Conservation (phyloP, 2,113 vertebrate genomes). For the Oenanthe oenanthe region DNA sequence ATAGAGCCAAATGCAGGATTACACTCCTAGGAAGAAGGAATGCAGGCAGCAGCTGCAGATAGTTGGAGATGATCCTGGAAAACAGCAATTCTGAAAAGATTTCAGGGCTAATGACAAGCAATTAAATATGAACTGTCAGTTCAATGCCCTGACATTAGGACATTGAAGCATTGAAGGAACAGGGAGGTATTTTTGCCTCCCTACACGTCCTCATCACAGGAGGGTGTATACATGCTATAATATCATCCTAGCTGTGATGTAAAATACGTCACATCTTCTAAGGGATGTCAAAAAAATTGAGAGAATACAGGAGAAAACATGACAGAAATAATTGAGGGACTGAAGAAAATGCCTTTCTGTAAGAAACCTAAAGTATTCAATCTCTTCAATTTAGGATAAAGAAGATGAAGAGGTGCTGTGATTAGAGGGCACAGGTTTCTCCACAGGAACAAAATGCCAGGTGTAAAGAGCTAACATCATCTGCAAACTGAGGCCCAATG, state of each 20-base stretch:
- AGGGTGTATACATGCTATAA: not conserved
- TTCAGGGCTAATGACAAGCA: conserved; percentile 6
- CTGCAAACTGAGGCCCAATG: not conserved
- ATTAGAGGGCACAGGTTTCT: not conserved
- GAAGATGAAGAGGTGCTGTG: not conserved
- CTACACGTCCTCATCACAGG: not conserved
- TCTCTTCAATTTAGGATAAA: not conserved
- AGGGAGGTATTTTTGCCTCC: conserved; percentile 21
- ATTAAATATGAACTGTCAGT: conserved; percentile 30
- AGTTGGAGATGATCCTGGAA: not conserved
- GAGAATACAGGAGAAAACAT: not conserved
- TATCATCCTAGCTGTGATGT: not conserved
- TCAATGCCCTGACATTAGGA: not conserved
- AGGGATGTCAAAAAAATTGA: not conserved
- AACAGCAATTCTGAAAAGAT: conserved; percentile 33
- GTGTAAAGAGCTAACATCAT: conserved; percentile 8
- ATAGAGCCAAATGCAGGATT: conserved; percentile 34
- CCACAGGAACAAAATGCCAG: not conserved
- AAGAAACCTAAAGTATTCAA: not conserved
- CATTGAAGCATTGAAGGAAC: not conserved
- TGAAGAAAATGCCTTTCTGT: not conserved
- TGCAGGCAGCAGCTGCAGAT: conserved; percentile 54
- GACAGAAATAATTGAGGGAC: not conserved
- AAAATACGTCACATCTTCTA: not conserved
- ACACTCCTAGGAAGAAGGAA: conserved; percentile 36